Evolutionary conservation across 2,888 invertebrate species (phyloP).

Genomic region (Tubulanus polymorphus): DNA sequence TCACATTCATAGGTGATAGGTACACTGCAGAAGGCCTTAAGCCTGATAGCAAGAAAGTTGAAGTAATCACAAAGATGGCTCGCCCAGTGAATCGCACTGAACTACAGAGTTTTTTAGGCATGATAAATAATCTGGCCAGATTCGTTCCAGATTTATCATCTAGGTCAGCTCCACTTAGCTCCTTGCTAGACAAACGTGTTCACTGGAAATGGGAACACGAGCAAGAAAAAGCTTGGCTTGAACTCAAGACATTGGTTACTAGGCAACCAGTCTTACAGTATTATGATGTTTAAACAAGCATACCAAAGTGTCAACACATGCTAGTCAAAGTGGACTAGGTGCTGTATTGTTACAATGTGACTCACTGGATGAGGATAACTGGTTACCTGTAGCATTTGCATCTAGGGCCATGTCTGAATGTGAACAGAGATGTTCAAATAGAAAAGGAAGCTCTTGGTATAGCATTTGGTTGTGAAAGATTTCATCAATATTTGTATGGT

Average conservation of each 20-base stretch:
- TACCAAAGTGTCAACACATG: neutral
- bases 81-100: neutral
- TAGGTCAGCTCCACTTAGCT: neutral
- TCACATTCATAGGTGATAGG: slow-evolving; percentile 15
- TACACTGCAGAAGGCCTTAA: slow-evolving; percentile 13
- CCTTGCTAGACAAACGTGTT: slow-evolving; percentile 1
- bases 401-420: slow-evolving; percentile 12
- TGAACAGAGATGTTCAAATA: slow-evolving; percentile 20
- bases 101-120: slow-evolving; percentile 3
- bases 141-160: slow-evolving; percentile 4
- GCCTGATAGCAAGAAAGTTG: slow-evolving; percentile 11
- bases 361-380: neutral
- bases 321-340: neutral
- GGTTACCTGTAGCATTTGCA: slow-evolving; percentile 4
- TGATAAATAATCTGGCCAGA: slow-evolving; percentile 3
- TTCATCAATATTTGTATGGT: slow-evolving; percentile 13
- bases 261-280: slow-evolving; percentile 1
- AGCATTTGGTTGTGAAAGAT: slow-evolving; percentile 13
- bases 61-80: neutral
- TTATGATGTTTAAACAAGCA: slow-evolving; percentile 5
- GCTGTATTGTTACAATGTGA: neutral
- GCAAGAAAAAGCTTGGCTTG: slow-evolving; percentile 2
- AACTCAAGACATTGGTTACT: neutral
- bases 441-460: slow-evolving; percentile 23
- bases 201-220: slow-evolving; percentile 5